Evolutionary conservation across 2,797 vertebrate species (phyloP).

Genomic region (Gouania willdenowi): DNA sequence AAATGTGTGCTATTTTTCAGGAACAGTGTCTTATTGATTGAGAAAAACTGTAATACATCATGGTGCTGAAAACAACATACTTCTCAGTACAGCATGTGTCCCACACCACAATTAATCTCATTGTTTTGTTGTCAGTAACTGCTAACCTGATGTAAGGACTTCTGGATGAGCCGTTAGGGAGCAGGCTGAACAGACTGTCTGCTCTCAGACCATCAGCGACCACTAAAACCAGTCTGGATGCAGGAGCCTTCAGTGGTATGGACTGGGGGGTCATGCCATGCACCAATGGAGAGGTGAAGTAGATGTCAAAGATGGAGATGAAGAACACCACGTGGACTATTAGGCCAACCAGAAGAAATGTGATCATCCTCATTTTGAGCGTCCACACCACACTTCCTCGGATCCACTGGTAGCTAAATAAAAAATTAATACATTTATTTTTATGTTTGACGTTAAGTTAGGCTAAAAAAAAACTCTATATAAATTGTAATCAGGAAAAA

Average conservation of each 20-base stretch:
- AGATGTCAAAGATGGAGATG: constrained; percentile 96
- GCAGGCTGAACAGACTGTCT: constrained; percentile 80
- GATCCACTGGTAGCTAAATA: too few species aligned
- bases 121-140: too few species aligned
- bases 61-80: too few species aligned
- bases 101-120: too few species aligned
- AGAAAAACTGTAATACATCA: too few species aligned
- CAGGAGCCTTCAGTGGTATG: constrained; percentile 80
- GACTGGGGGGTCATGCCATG: constrained; percentile 90
- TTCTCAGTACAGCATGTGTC: too few species aligned
- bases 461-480: too few species aligned
- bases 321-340: constrained; percentile 91
- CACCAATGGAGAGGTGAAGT: constrained; percentile 95
- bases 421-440: too few species aligned
- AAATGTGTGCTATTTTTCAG: too few species aligned
- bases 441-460: too few species aligned
- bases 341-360: constrained; percentile 84
- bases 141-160: constrained; percentile 86
- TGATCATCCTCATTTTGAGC: constrained; percentile 71
- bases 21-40: too few species aligned
- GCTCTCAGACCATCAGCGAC: constrained; percentile 94
- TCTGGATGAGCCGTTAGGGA: constrained; percentile 59
- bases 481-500: too few species aligned
- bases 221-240: constrained; percentile 85
- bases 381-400: background rate